A percentile compares a stretch with the other conserved stretches of the same genome.
phyloP scores from a whole-genome alignment of 2,888 invertebrate species.

The Morpho achilles region DNA sequence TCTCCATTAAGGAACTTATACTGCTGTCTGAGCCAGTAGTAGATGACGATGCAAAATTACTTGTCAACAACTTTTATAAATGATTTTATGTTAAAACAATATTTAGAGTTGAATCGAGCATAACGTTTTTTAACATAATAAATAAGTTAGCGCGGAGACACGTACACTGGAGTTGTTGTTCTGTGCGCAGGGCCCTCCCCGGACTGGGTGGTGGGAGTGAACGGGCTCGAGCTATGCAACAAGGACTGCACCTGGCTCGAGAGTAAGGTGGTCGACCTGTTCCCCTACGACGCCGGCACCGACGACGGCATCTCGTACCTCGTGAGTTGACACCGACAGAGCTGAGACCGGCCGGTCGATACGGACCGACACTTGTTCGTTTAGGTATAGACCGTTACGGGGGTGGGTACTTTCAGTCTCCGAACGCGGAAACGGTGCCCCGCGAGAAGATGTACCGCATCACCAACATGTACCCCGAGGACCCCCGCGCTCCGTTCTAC shows the following conservation, averaged over 20 bases:
- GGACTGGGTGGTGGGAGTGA: conserved; percentile 98
- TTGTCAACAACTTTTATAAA: too few species aligned
- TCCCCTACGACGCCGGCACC: conserved; percentile 97
- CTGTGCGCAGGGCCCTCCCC: conserved; percentile 89
- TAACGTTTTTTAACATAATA: too few species aligned
- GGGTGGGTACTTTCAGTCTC: conserved; percentile 76
- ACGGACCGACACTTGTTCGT: too few species aligned
- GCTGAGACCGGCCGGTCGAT: too few species aligned
- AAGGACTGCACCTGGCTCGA: conserved; percentile 96
- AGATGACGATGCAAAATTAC: too few species aligned
- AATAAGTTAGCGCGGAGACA: too few species aligned
- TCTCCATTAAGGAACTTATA: too few species aligned
- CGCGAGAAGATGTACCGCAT: conserved; percentile 93
- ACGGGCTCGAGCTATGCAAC: conserved; percentile 91
- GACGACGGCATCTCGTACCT: conserved; percentile 95
- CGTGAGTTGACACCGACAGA: conserved; percentile 66
- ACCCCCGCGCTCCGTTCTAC: conserved; percentile 95
- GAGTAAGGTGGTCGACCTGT: conserved; percentile 88
- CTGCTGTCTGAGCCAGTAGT: too few species aligned
- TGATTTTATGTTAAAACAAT: too few species aligned
- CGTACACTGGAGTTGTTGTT: too few species aligned
- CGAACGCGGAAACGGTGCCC: conserved; percentile 87
- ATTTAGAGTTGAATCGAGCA: too few species aligned
- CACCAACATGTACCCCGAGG: conserved; percentile 93
- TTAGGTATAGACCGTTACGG: too few species aligned